Evolutionary conservation across 2,888 invertebrate species (phyloP), one percentile per base, ranked within the genome.

Genomic region (Pelosia muscerda): DNA sequence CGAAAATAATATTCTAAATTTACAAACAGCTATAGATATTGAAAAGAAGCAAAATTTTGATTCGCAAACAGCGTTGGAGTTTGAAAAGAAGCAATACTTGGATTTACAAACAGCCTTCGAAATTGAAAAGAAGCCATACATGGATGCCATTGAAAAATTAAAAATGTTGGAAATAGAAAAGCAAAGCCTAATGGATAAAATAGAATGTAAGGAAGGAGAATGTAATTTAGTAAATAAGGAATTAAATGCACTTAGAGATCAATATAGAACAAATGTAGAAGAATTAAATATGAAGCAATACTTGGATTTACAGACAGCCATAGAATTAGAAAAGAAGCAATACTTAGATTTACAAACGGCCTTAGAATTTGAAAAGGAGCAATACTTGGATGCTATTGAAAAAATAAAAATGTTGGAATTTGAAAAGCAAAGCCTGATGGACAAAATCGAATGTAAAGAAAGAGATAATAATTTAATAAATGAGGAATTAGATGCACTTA

Each of bases 1-100:
- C 65, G 78, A 80, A 42, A 67, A 76, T 25, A 82, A 85, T 71
- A 74, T 82, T 60, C 78, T 82, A 66, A 76, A 81, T 58, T 66
- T 82, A 34, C 77, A 78, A 58, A 65, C 68, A 60, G 73, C 74
- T 26, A 63, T 78, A 49, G 77, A 77, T 64, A 73, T 74, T 38
- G 82, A 78, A 65, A 77, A 75, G 57, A 59, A 73, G 10, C 72
- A 79, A 42, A 26, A 73, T 57, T 58, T 68, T n/a, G 64, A 81
- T 59, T 66, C 81, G 28, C 77, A 78, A 57, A 65, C 68, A 58
- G 73, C 74, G 28, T 62, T 78, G 54, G 76, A 77, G 65, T 73
- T 74, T 34, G 82, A 78, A 65, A 77, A 75, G 58, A 59, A 73
- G 9, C 72, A 79, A 42, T 26, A 73, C 58, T 58, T 68, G n/a